Base-by-base conservation (phyloP, 2,113 vertebrate species). In the Tiliqua scincoides region DNA sequence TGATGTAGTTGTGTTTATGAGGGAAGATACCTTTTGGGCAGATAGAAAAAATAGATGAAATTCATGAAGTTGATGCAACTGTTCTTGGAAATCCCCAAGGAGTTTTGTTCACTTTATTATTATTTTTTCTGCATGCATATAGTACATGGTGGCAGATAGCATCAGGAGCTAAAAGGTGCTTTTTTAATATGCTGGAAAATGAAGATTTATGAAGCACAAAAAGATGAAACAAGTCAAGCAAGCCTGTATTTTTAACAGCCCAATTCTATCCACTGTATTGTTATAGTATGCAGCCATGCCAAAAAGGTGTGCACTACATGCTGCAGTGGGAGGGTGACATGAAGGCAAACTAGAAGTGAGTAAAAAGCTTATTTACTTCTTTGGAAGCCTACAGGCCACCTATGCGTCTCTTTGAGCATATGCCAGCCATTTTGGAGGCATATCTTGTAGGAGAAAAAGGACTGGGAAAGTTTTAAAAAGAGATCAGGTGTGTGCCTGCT, bases 31-130 rank as follows among this genome's bases (percentile, higher is more conserved):
- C 20, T 54, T 74, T 70, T 83, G n/a, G 23, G 70, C 9, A 32
- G 61, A 74, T 74, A 59, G 82, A 68, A 37, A 30, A 67, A 80
- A 67, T 65, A 74, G 84, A 80, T 68, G 67, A 75, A 78, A 87
- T 75, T 75, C 63, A 32, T 75, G 40, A 43, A 35, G 40, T 37
- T 80, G 83, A 84, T 43, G 54, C 59, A 32, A 8, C 62, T 76
- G 25, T 61, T 84, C 18, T 67, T 4, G 27, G 27, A 73, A 54
- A 14, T 73, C 48, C 61, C 35, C 9, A 70, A 61, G 67, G 79
- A 75, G 25, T 57, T 61, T 57, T 59, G 15, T 65, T 57, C 27
- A 32, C 15, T 48, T 48, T 8, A 48, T 48, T 48, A 48, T 48
- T 48, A 48, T 48, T 48, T 21, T 37, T 52, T 2, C 5, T 9